Evolutionary conservation across 2,888 invertebrate genomes (phyloP), one percentile per base, ranked within the genome.

Genomic region (Philhelius pedissequus): DNA sequence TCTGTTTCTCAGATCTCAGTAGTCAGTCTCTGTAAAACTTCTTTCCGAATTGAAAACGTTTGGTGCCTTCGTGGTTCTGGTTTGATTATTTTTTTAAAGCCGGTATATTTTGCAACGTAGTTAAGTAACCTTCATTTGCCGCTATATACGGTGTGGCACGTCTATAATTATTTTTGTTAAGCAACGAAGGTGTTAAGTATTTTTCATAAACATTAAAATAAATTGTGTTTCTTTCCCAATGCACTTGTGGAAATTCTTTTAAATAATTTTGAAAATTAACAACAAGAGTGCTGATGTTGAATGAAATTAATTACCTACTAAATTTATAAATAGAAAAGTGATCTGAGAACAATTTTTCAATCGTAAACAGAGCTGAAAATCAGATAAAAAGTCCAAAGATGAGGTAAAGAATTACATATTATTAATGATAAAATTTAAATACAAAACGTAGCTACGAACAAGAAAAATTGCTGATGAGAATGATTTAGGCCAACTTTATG

Each of bases 271-370:
- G 73, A 64, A 76, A 48, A 70, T n/a, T 27, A 27, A 58, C 43
- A 69, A 30, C 40, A 52, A 76, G 1, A 60, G 9, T 38, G 18
- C 22, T 48, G 45, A 45, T 38, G 18, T 15, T 48, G 45, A 45
- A 71, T 20, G 54, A 71, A 62, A 54, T 69, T 74, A 69, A 75
- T 69, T 62, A 45, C 15, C 13, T 6, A 30, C 35, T 11, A 22
- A 13, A 32, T 27, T 43, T 81, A 81, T 64, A 75, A 81, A 81
- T 81, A 81, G 80, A 75, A 68, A 62, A 80, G 79, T 74, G 60
- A 74, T 68, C 68, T 54, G 32, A 69, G 40, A 35, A 60, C 15
- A 11, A n/a, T 20, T 56, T 27, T 52, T 5, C 0, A 15, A 60
- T 4, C 15, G 32, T 43, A 66, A 32, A 35, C 58, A 58, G 27